Percentiles rank a stretch among this genome's conserved stretches.
phyloP scores from a whole-genome alignment of 2,888 invertebrate species.

The Aphidius colemani region DNA sequence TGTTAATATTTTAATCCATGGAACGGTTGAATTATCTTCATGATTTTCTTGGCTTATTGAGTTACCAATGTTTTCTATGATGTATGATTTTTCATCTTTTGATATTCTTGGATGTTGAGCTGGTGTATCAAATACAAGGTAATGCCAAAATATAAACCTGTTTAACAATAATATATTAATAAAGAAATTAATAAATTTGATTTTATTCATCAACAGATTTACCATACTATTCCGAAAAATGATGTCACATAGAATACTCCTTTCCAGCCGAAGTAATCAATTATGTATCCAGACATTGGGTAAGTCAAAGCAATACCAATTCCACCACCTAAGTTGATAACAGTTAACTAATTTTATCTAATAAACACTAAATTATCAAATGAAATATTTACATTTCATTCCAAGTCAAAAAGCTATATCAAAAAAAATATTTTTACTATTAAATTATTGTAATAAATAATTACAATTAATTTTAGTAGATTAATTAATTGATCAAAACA shows the following conservation, averaged over 20 bases:
- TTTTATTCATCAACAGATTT: too few species aligned
- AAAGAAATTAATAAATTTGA: too few species aligned
- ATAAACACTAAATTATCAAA: too few species aligned
- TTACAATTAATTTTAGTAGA: too few species aligned
- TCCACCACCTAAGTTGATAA: conserved; percentile 60
- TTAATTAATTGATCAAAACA: too few species aligned
- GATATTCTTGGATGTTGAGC: conserved; percentile 68
- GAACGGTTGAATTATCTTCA: conserved; percentile 54
- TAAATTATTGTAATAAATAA: too few species aligned
- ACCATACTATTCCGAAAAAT: conserved; percentile 55
- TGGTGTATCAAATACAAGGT: background rate
- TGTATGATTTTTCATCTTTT: conserved; percentile 65
- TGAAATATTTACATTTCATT: too few species aligned
- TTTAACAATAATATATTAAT: too few species aligned
- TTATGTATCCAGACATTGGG: conserved; percentile 70
- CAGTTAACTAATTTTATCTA: conserved; percentile 16
- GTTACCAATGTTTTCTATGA: conserved; percentile 64
- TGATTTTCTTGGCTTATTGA: conserved; percentile 30
- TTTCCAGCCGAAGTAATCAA: conserved; percentile 70
- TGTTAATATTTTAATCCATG: conserved; percentile 67
- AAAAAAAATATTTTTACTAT: too few species aligned
- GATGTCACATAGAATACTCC: conserved; percentile 70
- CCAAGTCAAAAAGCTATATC: too few species aligned
- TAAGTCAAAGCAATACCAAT: conserved; percentile 68
- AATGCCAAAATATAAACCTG: background rate